phyloP scores from a whole-genome alignment of 2,113 vertebrate species.

The Pipa parva region DNA sequence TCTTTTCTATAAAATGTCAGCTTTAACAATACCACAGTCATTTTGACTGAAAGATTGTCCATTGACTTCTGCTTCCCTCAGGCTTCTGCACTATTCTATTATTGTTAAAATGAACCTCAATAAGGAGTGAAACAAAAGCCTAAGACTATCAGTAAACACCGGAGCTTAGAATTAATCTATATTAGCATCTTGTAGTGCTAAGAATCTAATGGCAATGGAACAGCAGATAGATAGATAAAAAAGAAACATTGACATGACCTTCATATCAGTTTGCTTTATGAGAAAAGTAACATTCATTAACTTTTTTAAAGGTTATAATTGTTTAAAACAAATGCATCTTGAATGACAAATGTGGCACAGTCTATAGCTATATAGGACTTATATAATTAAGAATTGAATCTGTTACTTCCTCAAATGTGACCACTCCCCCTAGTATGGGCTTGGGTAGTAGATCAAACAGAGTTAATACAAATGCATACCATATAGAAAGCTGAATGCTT shows the following conservation, averaged over 20 bases:
- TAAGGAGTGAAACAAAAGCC: conserved; percentile 25
- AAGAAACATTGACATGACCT: conserved; percentile 38
- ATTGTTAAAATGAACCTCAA: conserved; percentile 23
- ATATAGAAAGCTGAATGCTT: too few relatives aligned
- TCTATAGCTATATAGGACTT: too few relatives aligned
- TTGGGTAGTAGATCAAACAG: too few relatives aligned
- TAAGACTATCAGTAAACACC: conserved; percentile 13
- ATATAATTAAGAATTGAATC: too few relatives aligned
- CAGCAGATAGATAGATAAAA: conserved; percentile 19
- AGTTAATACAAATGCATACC: too few relatives aligned
- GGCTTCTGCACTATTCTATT: conserved; percentile 24
- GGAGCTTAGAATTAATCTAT: conserved; percentile 28
- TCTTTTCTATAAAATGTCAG: conserved; percentile 21
- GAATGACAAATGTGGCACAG: too few relatives aligned
- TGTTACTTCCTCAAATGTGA: too few relatives aligned
- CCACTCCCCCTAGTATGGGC: too few relatives aligned
- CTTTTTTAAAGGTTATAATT: too few relatives aligned
- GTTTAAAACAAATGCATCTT: too few relatives aligned
- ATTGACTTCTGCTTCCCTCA: conserved; percentile 20
- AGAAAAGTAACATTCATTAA: neutral
- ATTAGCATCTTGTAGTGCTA: conserved; percentile 24
- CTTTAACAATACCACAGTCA: conserved; percentile 14
- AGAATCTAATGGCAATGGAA: conserved; percentile 26
- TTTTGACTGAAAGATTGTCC: conserved; percentile 17
- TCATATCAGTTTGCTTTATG: conserved; percentile 7